A percentile compares a stretch with the other conserved stretches of the same genome.
These are phyloP conservation scores for Poeciliopsis gracilis DNA, from an alignment of 2,797 vertebrate species.

Conservation along the genomic window DNA sequence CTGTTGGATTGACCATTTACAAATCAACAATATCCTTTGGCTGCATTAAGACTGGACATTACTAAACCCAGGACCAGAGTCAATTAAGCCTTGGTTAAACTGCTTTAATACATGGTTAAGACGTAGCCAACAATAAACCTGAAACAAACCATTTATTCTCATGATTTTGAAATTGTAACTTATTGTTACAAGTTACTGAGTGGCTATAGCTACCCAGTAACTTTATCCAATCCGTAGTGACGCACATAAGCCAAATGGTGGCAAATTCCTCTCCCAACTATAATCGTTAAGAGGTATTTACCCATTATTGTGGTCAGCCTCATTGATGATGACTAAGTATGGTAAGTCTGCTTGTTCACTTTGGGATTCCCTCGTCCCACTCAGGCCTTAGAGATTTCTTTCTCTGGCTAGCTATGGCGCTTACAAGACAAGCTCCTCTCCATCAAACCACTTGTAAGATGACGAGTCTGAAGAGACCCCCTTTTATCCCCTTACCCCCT, in stretches of 20 bases:
- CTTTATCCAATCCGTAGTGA: not conserved
- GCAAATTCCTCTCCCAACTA: not conserved
- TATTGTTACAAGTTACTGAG: too few species aligned
- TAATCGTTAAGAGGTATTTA: not conserved
- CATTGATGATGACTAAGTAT: not conserved
- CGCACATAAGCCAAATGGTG: not conserved
- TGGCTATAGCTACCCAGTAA: not conserved
- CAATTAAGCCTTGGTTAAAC: too few species aligned
- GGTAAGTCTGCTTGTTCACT: not conserved
- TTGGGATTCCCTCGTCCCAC: not conserved
- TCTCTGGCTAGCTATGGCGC: slow-evolving; percentile 13
- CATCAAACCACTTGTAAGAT: slow-evolving; percentile 26
- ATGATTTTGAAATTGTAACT: not conserved
- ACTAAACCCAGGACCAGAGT: not conserved
- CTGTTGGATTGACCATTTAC: not conserved
- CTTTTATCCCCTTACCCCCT: not conserved
- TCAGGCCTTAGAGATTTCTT: slow-evolving; percentile 8
- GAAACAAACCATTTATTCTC: not conserved
- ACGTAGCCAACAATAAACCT: not conserved
- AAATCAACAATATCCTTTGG: not conserved
- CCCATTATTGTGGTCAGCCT: not conserved
- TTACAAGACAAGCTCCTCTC: slow-evolving; percentile 23
- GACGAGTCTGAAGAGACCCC: slow-evolving; percentile 34
- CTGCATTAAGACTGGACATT: not conserved
- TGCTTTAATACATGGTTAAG: not conserved